These are phyloP conservation scores for Micromesistius poutassou DNA, from an alignment of 2,797 vertebrate genomes.

Conservation along the genomic window DNA sequence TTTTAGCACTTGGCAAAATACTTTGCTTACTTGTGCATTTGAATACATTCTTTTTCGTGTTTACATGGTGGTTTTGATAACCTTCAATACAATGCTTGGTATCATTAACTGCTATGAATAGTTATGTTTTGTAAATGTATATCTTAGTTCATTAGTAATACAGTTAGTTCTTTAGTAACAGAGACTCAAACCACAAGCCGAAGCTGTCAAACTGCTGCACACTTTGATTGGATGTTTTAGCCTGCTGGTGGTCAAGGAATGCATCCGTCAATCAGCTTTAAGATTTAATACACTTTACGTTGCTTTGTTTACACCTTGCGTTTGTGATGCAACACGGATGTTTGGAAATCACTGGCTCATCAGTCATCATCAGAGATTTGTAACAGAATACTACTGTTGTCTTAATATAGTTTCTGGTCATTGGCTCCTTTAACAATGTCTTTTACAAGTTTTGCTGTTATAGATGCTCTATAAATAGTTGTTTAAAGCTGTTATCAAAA, in stretches of 20 bases:
- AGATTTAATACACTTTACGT: neutral
- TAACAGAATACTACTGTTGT: neutral
- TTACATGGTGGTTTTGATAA: neutral
- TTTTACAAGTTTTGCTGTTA: neutral
- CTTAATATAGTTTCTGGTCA: neutral
- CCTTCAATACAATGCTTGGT: neutral
- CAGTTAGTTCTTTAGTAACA: neutral
- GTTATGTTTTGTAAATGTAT: neutral
- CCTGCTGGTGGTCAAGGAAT: neutral
- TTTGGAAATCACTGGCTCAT: neutral
- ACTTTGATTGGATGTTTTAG: neutral
- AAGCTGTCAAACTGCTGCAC: slow-evolving; percentile 10
- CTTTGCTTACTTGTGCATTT: neutral
- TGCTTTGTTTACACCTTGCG: neutral
- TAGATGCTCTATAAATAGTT: neutral
- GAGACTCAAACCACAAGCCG: slow-evolving; percentile 3
- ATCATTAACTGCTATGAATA: neutral
- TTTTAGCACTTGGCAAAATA: neutral
- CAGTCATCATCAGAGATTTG: neutral
- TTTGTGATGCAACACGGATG: neutral
- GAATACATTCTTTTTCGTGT: neutral
- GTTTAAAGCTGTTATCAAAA: neutral
- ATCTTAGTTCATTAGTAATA: neutral
- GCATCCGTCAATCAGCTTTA: neutral
- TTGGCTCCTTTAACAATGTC: too few species aligned